Conservation (phyloP, 2,113 vertebrate species). For the Cynopterus brachyotis region DNA sequence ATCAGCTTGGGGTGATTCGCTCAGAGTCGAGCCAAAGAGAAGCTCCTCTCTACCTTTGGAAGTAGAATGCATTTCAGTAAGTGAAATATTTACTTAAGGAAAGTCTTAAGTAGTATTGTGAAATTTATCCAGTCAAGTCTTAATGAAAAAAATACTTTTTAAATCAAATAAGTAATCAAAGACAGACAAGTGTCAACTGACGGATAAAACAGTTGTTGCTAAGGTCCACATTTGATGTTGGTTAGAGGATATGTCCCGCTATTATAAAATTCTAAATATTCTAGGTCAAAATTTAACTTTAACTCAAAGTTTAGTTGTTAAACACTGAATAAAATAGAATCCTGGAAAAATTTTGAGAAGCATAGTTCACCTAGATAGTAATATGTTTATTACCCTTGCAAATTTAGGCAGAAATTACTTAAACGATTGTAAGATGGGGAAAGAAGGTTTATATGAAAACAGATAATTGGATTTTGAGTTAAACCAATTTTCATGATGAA, state of each 20-base stretch:
- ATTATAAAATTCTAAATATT: constrained; percentile 13
- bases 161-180: not conserved
- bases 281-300: not conserved
- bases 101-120: not conserved
- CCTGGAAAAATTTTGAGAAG: not conserved
- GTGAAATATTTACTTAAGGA: not conserved
- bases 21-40: not conserved
- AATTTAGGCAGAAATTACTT: not conserved
- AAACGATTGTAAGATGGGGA: not conserved
- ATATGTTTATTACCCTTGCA: not conserved
- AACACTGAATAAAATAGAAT: not conserved
- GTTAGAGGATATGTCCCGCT: not conserved
- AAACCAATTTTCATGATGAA: constrained; percentile 32
- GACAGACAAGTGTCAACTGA: not conserved
- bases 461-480: constrained; percentile 8
- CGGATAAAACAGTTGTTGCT: not conserved
- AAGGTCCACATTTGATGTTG: not conserved
- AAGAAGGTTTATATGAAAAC: not conserved
- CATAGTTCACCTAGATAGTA: not conserved
- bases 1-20: not conserved
- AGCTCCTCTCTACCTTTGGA: not conserved
- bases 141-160: not conserved
- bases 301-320: not conserved
- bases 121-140: not conserved
- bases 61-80: not conserved